A percentile compares a stretch with the other conserved stretches of the same genome.
Evolutionary conservation across 2,113 vertebrate species (phyloP).

Genomic region (Todiramphus chloris): DNA sequence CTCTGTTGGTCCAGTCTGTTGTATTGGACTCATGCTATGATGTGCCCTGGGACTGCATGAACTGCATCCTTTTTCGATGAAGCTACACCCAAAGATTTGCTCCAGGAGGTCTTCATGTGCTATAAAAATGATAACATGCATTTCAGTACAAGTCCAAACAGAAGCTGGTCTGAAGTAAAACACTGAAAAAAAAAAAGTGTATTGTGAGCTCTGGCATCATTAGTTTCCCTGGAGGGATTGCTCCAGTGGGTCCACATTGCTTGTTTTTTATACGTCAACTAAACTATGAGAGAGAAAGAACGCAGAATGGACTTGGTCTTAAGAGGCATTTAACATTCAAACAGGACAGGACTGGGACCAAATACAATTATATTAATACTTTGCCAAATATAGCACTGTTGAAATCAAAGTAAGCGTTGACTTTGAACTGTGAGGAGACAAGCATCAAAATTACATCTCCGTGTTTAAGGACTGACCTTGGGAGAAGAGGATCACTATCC

Average conservation of each 20-base stretch:
- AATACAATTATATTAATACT: slow-evolving; percentile 23
- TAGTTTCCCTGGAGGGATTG: background rate
- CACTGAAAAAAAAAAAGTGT: accelerated
- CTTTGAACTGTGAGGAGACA: slow-evolving; percentile 21
- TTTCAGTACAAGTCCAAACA: background rate
- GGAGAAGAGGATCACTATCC: background rate
- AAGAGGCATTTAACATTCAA: background rate
- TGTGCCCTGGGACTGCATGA: background rate
- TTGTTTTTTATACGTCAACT: accelerated
- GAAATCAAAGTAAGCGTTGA: background rate
- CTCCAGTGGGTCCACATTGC: accelerated
- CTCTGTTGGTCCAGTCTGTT: background rate
- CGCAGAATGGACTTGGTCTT: background rate
- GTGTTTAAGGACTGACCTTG: slow-evolving; percentile 8
- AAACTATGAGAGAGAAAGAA: background rate
- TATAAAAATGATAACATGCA: background rate
- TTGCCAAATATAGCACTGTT: slow-evolving; percentile 34
- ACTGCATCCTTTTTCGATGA: background rate
- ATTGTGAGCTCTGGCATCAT: background rate
- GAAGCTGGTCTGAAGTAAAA: background rate
- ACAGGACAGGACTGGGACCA: background rate
- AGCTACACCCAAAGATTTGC: background rate
- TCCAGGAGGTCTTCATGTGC: background rate
- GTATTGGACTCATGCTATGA: accelerated
- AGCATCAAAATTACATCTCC: slow-evolving; percentile 35